Evolutionary conservation across 2,888 invertebrate species (phyloP).

Genomic region (Disparrhopalites patrizii): DNA sequence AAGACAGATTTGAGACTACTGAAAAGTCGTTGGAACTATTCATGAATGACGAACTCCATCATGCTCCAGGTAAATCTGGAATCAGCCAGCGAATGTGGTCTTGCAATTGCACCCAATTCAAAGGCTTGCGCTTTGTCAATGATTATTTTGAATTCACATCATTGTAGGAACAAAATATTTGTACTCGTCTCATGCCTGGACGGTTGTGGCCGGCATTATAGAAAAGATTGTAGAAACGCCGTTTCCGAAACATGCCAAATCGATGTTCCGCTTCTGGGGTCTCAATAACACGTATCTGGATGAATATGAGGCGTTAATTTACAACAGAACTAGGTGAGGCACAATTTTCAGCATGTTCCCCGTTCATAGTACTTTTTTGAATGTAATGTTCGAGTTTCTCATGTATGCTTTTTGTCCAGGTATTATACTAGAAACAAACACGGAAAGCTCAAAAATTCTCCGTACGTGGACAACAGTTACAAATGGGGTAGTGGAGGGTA

Average conservation of each 20-base stretch:
- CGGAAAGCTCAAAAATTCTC: slow-evolving; percentile 54
- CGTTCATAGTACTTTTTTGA: too few relatives aligned
- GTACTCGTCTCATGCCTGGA: slow-evolving; percentile 59
- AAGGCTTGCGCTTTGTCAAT: not conserved
- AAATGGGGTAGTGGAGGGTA: slow-evolving; percentile 61
- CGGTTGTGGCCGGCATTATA: slow-evolving; percentile 57
- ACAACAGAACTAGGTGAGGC: slow-evolving; percentile 55
- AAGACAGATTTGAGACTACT: slow-evolving; percentile 51
- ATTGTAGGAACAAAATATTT: slow-evolving; percentile 52
- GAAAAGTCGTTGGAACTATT: slow-evolving; percentile 56
- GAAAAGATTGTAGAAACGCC: slow-evolving; percentile 53
- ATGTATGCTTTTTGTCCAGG: slow-evolving; percentile 47
- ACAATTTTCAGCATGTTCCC: slow-evolving; percentile 1
- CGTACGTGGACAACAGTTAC: slow-evolving; percentile 59
- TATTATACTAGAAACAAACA: slow-evolving; percentile 53
- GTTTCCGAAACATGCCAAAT: slow-evolving; percentile 50
- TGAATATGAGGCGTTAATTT: slow-evolving; percentile 54
- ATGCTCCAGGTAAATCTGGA: slow-evolving; percentile 54
- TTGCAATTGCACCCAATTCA: too few relatives aligned
- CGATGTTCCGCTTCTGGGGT: slow-evolving; percentile 54
- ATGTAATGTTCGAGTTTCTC: not conserved
- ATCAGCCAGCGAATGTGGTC: not conserved
- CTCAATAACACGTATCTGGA: slow-evolving; percentile 57
- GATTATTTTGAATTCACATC: not conserved
- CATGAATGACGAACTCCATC: slow-evolving; percentile 56